phyloP scores from a whole-genome alignment of 2,113 vertebrate genomes.

The Brienomyrus brachyistius region DNA sequence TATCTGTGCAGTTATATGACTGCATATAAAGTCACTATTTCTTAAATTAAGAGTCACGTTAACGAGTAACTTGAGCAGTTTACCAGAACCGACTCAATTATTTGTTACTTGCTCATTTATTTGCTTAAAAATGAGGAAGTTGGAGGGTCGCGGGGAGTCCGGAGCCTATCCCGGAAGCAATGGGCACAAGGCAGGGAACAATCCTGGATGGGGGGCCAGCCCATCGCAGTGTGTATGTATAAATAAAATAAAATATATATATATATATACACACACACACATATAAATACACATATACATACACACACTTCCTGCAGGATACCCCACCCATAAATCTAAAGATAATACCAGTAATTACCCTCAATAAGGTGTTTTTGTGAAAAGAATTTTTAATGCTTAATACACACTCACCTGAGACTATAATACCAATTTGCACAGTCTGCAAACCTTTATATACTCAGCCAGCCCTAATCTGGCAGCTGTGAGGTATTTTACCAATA shows the following conservation, averaged over 20 bases:
- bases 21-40: background rate
- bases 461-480: background rate
- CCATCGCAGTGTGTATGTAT: no score
- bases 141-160: background rate
- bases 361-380: background rate
- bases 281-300: background rate
- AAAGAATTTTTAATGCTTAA: background rate
- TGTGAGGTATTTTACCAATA: background rate
- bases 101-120: background rate
- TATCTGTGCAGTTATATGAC: background rate
- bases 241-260: no score
- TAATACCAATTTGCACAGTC: background rate
- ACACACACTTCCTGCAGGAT: background rate
- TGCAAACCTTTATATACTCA: no score
- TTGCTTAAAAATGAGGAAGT: background rate
- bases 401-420: background rate
- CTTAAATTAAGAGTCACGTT: background rate
- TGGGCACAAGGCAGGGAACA: no score
- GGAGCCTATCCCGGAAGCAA: no score
- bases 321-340: background rate
- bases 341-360: background rate
- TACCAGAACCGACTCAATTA: background rate
- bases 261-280: no score
- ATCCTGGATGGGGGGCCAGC: no score
- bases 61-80: background rate